Evolutionary conservation across 2,888 invertebrate genomes (phyloP).

Genomic region (Synergus umbraculus): DNA sequence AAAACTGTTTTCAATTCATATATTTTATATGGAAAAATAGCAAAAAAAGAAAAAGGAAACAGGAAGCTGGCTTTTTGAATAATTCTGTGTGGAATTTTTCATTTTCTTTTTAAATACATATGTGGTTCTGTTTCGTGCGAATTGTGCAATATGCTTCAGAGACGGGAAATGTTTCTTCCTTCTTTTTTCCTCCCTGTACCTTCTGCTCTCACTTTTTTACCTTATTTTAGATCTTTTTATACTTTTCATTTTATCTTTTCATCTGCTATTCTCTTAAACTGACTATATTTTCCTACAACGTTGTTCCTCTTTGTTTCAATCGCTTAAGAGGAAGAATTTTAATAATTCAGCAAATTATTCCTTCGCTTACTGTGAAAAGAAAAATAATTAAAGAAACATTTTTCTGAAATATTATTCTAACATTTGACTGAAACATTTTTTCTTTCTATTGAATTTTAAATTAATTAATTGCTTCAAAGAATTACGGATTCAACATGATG

Average conservation of each 20-base stretch:
- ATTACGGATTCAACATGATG: neutral
- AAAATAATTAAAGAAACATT: no score
- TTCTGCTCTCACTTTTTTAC: constrained; percentile 19
- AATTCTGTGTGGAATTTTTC: neutral
- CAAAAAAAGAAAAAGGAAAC: no score
- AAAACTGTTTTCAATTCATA: no score
- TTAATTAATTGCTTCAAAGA: no score
- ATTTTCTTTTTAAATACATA: neutral
- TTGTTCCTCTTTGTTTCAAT: neutral
- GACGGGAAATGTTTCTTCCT: neutral
- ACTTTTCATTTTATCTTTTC: constrained; percentile 2
- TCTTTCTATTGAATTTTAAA: no score
- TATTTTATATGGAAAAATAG: no score
- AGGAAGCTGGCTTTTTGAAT: neutral
- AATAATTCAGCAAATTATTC: constrained; percentile 26
- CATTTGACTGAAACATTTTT: no score
- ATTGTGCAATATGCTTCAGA: constrained; percentile 35
- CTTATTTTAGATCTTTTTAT: neutral
- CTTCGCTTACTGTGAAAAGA: neutral
- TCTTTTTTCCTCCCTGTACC: constrained; percentile 9
- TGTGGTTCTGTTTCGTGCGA: neutral
- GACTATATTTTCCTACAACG: constrained; percentile 10
- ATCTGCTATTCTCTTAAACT: constrained; percentile 24
- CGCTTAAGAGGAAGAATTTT: constrained; percentile 24
- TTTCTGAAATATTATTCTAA: neutral